Evolutionary conservation across 2,797 vertebrate species (phyloP), one percentile per base, ranked within the genome.

Genomic region (Cryptoblepharus egeriae): DNA sequence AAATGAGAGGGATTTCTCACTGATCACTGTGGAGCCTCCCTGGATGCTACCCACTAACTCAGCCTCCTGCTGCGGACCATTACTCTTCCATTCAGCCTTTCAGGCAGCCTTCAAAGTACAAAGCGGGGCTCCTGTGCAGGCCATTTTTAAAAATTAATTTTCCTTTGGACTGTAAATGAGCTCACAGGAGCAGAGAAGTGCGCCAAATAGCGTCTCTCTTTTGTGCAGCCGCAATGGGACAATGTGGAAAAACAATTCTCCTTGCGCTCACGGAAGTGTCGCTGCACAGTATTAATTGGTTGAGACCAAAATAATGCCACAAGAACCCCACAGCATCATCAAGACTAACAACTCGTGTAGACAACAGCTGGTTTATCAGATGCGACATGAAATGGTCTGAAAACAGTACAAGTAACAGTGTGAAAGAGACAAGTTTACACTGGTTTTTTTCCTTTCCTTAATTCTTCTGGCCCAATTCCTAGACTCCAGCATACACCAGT

Each of bases 1-100:
- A 93, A 90, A 86, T 79, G 81, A 90, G 87, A 80, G 45, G 67
- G 32, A 52, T 70, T 45, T 77, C 81, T 52, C 22, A 69, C 37
- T 32, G 63, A 76, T 57, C 35, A 35, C 20, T 71, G 42, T 9
- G 7, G 8, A 12, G 35, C 22, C 45, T 77, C 26, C 65, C 42
- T 76, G 32, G 45, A 65, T 72, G 68, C 75, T 73, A 78, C 83
- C 81, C 87, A 82, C 77, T 79, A 60, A 68, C 18, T 85, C 30
- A 69, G 83, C 5, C 0, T 64, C 85, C 65, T 78, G 77, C 84
- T 88, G 83, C 60, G 32, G 73, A 63, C 87, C 64, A 24, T 18
- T 30, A 45, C 68, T 74, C 75, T 63, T 83, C 65, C 82, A 49
- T 26, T 26, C 86, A 82, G 7, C 1, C 28, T 74, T 92, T 75